phyloP scores from a whole-genome alignment of 2,113 vertebrate genomes.

The Cryptomyrus ogoouensis region DNA sequence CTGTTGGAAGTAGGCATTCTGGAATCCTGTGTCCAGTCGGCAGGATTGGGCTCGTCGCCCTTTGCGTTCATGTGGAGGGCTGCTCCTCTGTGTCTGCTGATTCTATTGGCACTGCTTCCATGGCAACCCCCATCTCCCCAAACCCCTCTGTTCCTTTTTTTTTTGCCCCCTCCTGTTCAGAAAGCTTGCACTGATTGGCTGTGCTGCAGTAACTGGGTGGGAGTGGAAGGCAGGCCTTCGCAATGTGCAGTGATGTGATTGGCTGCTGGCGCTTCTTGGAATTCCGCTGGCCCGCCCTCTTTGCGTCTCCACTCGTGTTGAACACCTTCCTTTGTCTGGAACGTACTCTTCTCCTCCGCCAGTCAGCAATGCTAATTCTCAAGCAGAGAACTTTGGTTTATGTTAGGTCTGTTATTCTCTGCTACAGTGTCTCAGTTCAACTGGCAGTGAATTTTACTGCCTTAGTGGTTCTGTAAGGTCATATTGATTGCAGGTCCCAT shows the following conservation, averaged over 20 bases:
- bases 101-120: conserved; percentile 29
- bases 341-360: not conserved
- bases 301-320: not conserved
- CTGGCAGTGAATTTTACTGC: not conserved
- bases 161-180: not conserved
- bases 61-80: not conserved
- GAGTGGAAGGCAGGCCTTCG: not conserved
- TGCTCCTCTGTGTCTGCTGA: not conserved
- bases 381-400: not conserved
- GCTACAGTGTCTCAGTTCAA: not conserved
- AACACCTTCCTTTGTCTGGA: conserved; percentile 19
- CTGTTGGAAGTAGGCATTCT: not conserved
- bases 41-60: not conserved
- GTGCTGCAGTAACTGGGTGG: not conserved
- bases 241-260: conserved; percentile 20
- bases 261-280: conserved; percentile 14
- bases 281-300: not conserved
- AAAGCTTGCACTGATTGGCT: conserved; percentile 15
- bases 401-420: not conserved
- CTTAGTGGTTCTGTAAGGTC: not conserved
- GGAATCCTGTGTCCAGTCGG: not conserved
- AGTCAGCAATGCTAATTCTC: not conserved
- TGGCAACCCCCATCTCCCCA: conserved; percentile 28
- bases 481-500: not conserved
- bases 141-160: not conserved